phyloP scores from a whole-genome alignment of 2,113 vertebrate genomes.

The Clarias batrachus region DNA sequence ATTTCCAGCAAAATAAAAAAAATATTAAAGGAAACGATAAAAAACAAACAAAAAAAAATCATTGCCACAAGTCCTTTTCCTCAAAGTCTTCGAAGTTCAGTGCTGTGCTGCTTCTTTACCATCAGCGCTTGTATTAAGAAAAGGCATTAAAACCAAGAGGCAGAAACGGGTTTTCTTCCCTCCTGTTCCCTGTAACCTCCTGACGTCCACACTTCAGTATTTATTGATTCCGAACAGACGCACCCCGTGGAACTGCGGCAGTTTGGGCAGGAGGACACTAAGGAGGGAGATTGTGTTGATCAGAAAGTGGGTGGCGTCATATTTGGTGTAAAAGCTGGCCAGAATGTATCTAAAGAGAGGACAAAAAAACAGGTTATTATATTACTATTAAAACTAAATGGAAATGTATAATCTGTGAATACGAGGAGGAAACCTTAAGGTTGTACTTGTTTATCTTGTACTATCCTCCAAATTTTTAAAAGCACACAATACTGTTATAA shows the following conservation, averaged over 20 bases:
- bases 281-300: slow-evolving; percentile 88
- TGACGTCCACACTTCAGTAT: slow-evolving; percentile 73
- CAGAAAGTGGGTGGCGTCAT: slow-evolving; percentile 84
- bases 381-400: neutral
- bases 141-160: neutral
- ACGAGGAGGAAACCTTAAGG: neutral
- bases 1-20: neutral
- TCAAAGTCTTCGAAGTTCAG: slow-evolving; percentile 1
- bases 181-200: slow-evolving; percentile 22
- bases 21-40: neutral
- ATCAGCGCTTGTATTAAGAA: neutral
- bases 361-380: neutral
- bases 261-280: slow-evolving; percentile 87
- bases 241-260: slow-evolving; percentile 93
- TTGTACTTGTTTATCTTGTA: too few species aligned
- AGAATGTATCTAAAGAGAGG: slow-evolving; percentile 80
- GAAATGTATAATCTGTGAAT: neutral
- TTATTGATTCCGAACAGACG: slow-evolving; percentile 93
- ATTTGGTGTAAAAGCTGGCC: slow-evolving; percentile 95
- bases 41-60: neutral
- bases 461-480: neutral
- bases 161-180: slow-evolving; percentile 9
- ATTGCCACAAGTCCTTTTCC: neutral
- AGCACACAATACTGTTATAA: neutral
- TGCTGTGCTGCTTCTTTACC: neutral